A percentile compares a stretch with the other conserved stretches of the same genome.
Conservation (phyloP, 2,797 vertebrate genomes). For the Melanogrammus aeglefinus region DNA sequence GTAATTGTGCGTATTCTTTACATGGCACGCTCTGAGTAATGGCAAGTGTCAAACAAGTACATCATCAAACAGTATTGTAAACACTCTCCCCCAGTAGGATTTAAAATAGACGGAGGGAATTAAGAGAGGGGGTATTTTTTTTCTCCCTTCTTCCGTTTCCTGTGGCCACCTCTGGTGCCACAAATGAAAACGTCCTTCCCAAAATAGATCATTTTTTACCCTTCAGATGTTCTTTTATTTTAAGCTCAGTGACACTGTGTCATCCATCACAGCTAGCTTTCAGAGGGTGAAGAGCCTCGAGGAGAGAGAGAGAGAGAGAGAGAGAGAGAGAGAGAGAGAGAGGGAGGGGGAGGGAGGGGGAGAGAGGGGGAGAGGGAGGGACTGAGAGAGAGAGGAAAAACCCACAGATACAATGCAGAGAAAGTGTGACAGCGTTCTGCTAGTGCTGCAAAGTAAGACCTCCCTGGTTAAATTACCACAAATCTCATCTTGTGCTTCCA, state of each 20-base stretch:
- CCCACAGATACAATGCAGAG: conserved; percentile 50
- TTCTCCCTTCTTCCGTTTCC: conserved; percentile 44
- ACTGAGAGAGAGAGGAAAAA: conserved; percentile 18
- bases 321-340: not conserved
- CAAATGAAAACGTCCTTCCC: conserved; percentile 75
- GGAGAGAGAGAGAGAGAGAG: conserved; percentile 28
- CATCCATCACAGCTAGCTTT: conserved; percentile 69
- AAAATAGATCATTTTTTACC: conserved; percentile 76
- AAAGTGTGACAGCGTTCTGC: conserved; percentile 54
- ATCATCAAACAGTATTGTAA: conserved; percentile 62
- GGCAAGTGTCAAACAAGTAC: conserved; percentile 63
- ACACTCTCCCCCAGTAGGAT: conserved; percentile 62
- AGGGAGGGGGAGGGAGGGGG: not conserved
- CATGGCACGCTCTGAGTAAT: conserved; percentile 62
- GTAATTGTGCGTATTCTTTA: conserved; percentile 55
- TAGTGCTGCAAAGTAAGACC: conserved; percentile 35
- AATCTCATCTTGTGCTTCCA: conserved; percentile 63
- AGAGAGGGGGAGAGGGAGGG: not conserved
- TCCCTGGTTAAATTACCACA: conserved; percentile 62
- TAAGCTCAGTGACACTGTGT: conserved; percentile 67
- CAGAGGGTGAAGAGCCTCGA: conserved; percentile 60
- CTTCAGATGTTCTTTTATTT: conserved; percentile 76
- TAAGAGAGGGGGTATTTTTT: conserved; percentile 22
- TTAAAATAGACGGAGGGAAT: conserved; percentile 61
- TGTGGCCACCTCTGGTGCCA: conserved; percentile 66